Base-by-base conservation (phyloP, 2,113 vertebrate genomes). In the Sarotherodon lohbergeri region DNA sequence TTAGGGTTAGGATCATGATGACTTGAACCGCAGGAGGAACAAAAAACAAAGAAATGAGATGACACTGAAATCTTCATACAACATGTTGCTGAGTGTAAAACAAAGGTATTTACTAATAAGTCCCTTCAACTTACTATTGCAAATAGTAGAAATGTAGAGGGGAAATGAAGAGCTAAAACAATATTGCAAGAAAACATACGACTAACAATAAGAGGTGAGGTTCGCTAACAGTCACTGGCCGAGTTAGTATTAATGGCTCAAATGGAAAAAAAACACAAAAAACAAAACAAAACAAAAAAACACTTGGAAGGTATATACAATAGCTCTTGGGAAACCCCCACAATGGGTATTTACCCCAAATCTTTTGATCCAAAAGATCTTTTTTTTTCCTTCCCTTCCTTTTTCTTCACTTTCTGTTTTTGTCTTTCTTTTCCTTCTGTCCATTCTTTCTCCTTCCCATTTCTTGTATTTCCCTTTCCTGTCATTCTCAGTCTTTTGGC, bases 401-500 rank as follows among this genome's bases (percentile, higher is more conserved):
- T 7, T 19, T 17, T 46, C 13, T 46, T 14, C 12, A 9, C 36
- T 9, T 46, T 46, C 43, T 13, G 12, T 46, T 48, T 48, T 16
- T 48, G 5, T 17, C 46, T 17, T 50, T 17, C n/a, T 22, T 24
- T 46, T 43, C 39, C 39, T 43, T 73, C 66, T 46, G 41, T 27
- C 22, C 3, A 24, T 71, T 43, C 39, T 71, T 71, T 73, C 22
- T 46, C 39, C 36, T 73, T 43, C 13, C 36, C 22, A 8, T 43
- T 73, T 73, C 13, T 27, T 46, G n/a, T 43, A 24, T 71, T 43
- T 27, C 13, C 5, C n/a, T 73, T 27, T 9, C 16, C 39, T 73
- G 68, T 27, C 68, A 71, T 71, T 43, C 36, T 71, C 39, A 46
- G 68, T 46, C 11, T 68, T 22, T 68, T 68, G 50, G 17, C 50